phyloP scores from a whole-genome alignment of 2,113 vertebrate species.

The Picathartes gymnocephalus region DNA sequence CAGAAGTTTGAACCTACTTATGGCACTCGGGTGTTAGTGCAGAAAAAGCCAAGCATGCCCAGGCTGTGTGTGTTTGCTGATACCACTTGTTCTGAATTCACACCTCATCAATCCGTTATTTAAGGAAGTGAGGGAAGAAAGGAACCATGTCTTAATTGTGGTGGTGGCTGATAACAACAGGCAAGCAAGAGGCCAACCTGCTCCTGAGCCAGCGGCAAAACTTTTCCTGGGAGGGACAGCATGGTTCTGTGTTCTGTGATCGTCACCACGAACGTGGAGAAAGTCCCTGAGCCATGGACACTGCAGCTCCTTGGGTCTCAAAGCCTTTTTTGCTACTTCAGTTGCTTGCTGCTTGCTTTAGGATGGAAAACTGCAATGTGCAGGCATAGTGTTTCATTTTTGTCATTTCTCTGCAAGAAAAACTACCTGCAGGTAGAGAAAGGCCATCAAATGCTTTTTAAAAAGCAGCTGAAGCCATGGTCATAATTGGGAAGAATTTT shows the following conservation, averaged over 20 bases:
- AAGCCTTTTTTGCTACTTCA: neutral
- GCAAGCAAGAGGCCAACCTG: neutral
- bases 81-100: neutral
- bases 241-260: rapidly evolving
- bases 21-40: neutral
- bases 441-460: neutral
- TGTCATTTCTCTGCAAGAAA: neutral
- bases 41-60: neutral
- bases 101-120: neutral
- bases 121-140: neutral
- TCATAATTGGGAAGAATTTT: neutral
- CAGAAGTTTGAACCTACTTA: neutral
- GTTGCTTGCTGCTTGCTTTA: neutral
- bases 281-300: neutral
- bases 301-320: neutral
- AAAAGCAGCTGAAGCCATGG: neutral
- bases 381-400: neutral
- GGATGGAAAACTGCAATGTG: neutral
- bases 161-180: neutral
- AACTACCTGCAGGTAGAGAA: neutral
- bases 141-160: neutral
- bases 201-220: rapidly evolving
- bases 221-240: neutral
- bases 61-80: neutral
- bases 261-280: rapidly evolving